Percentiles rank a stretch among this genome's conserved stretches.
These are phyloP conservation scores for Pseudomyrmex gracilis DNA, from an alignment of 1,140 invertebrate species.

Conservation along the genomic window DNA sequence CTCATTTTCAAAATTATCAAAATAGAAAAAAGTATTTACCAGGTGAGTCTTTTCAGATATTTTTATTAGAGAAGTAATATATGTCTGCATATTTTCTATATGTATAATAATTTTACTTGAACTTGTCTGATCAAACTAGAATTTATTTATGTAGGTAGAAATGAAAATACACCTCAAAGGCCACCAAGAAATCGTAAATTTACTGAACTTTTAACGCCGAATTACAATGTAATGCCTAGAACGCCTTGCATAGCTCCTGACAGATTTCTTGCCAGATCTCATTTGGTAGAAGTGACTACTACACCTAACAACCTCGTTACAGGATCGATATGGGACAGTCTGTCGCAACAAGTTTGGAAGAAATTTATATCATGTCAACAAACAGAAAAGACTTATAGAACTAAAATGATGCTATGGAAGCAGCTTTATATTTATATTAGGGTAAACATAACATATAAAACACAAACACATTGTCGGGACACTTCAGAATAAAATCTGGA, in stretches of 20 bases:
- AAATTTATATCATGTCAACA: constrained; percentile 92
- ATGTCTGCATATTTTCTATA: neutral
- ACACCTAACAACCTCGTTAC: constrained; percentile 79
- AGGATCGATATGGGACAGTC: constrained; percentile 88
- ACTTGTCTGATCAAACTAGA: constrained; percentile 3
- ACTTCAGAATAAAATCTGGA: neutral
- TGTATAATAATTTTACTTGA: neutral
- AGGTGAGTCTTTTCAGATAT: constrained; percentile 64
- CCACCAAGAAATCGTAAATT: constrained; percentile 79
- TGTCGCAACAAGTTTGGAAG: constrained; percentile 92
- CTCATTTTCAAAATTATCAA: constrained; percentile 80
- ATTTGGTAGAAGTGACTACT: constrained; percentile 82
- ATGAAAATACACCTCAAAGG: constrained; percentile 77
- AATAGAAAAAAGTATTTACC: constrained; percentile 80
- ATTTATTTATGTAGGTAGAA: constrained; percentile 75
- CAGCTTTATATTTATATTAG: constrained; percentile 91
- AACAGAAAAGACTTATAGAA: constrained; percentile 91
- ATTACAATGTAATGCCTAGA: constrained; percentile 69
- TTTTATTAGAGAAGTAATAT: too few relatives aligned
- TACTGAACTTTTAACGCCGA: constrained; percentile 69
- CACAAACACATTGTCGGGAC: neutral
- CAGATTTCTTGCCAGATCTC: constrained; percentile 85
- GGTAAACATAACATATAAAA: constrained; percentile 82
- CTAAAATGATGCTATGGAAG: constrained; percentile 94
- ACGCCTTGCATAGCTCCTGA: constrained; percentile 83